Conservation (phyloP, 2,888 invertebrate species). For the Oligia strigilis region DNA sequence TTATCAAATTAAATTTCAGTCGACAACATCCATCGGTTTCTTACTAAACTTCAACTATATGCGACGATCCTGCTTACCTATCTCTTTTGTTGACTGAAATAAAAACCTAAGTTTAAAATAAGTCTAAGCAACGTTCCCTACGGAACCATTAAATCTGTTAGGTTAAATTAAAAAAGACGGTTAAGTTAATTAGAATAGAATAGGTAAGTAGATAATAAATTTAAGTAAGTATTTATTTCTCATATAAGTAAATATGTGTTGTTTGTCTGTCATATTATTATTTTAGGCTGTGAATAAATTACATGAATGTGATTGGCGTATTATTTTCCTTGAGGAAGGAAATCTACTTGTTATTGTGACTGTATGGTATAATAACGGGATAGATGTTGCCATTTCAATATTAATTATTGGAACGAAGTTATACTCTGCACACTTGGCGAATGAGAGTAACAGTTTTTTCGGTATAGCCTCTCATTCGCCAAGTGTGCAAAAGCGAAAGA, state of each 20-base stretch:
- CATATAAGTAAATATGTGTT: background rate
- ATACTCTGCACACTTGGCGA: background rate
- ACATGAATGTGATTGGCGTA: constrained; percentile 42
- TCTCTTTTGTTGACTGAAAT: background rate
- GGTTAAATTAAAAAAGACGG: background rate
- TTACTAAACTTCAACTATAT: too few relatives aligned
- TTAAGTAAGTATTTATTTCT: constrained; percentile 46
- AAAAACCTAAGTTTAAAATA: background rate
- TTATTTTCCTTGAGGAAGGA: constrained; percentile 61
- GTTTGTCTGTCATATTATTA: constrained; percentile 44
- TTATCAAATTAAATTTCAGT: too few relatives aligned
- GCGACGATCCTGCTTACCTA: too few relatives aligned
- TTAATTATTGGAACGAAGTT: background rate
- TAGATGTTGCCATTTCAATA: constrained; percentile 11
- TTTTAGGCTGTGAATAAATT: constrained; percentile 69
- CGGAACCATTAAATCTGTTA: background rate
- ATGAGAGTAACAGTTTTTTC: too few relatives aligned
- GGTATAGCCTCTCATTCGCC: background rate
- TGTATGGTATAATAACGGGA: background rate
- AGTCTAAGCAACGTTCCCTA: background rate
- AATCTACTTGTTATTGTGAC: background rate
- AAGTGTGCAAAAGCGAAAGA: background rate
- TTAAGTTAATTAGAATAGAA: background rate
- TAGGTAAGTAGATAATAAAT: background rate
- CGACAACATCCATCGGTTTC: too few relatives aligned